Base-by-base conservation (phyloP, 2,888 invertebrate genomes). In the Cyrtodaria siliqua region DNA sequence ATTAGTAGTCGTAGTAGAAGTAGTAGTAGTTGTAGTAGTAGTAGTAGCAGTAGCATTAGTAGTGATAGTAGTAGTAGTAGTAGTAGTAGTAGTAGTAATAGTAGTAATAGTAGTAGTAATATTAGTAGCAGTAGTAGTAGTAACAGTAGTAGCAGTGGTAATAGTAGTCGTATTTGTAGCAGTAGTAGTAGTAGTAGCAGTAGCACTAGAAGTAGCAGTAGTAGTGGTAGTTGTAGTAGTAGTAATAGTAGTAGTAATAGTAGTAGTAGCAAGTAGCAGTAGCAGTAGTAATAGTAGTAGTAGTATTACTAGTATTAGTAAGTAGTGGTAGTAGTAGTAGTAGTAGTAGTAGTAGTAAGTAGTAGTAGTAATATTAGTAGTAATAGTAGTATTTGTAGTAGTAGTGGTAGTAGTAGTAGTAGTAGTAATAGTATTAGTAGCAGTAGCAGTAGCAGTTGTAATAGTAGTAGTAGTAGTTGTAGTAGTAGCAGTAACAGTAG, bases 291-390 rank as follows among this genome's bases (percentile, higher is more conserved):
- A 12, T 33, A 33, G 75, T 75, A 70, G 75, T 63, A 64, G 75
- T 76, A 72, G 76, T 63, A 70, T 62, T 63, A 63, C 55, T 63
- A 63, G 62, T 63, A 71, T 9, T 20, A 52, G 53, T 20, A 52
- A 33, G 56, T 47, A 71, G 33, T 12, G 12, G 12, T 33, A 33
- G 12, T 33, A 8, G 71, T 62, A 52, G 69, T 61, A 61, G 69
- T 55, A 59, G 75, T 64, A 57, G 70, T 75, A 75, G 64, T 64
- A 64, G 70, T 71, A 75, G 75, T 75, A 70, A n/a, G 67, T 67
- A 67, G 67, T 67, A 67, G 57, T 67, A 59, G 67, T 57, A 67
- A 57, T 12, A 24, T 9, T 52, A 24, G 53, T 52, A 24, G 53
- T 52, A 52, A 12, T 33, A 33, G 33, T 33, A 33, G 33, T 33